phyloP scores from a whole-genome alignment of 2,113 vertebrate genomes.

The Prionailurus bengalensis region DNA sequence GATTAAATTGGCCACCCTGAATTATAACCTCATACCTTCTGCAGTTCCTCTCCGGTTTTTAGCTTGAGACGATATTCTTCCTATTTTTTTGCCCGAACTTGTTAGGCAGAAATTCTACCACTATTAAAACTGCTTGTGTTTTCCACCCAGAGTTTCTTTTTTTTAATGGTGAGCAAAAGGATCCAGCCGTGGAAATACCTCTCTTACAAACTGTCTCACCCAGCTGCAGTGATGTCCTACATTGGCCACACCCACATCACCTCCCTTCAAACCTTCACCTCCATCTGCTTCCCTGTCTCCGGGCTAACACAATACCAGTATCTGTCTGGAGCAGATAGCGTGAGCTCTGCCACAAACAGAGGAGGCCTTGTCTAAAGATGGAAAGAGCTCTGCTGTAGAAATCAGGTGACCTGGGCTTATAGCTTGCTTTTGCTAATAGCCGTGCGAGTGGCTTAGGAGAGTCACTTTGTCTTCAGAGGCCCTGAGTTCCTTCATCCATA shows the following conservation, averaged over 20 bases:
- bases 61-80: conserved; percentile 66
- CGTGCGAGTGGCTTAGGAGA: conserved; percentile 65
- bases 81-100: conserved; percentile 76
- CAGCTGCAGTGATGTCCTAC: conserved; percentile 39
- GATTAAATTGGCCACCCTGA: conserved; percentile 85
- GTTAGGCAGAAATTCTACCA: conserved; percentile 60
- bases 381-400: conserved; percentile 63
- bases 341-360: conserved; percentile 69
- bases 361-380: conserved; percentile 72
- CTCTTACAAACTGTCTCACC: not conserved
- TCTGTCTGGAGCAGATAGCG: conserved; percentile 75
- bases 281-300: conserved; percentile 75
- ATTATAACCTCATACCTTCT: conserved; percentile 82
- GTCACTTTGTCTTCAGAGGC: conserved; percentile 50
- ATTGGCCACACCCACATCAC: conserved; percentile 69
- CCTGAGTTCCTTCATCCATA: conserved; percentile 26
- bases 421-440: conserved; percentile 59
- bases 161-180: conserved; percentile 64
- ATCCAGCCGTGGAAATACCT: conserved; percentile 50
- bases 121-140: conserved; percentile 61
- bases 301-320: conserved; percentile 64
- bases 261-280: conserved; percentile 62
- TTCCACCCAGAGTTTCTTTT: conserved; percentile 66
- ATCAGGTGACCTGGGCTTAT: conserved; percentile 38
- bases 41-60: conserved; percentile 65